Evolutionary conservation across 1,140 invertebrate species (phyloP).

Genomic region (Zaprionus camerounensis): DNA sequence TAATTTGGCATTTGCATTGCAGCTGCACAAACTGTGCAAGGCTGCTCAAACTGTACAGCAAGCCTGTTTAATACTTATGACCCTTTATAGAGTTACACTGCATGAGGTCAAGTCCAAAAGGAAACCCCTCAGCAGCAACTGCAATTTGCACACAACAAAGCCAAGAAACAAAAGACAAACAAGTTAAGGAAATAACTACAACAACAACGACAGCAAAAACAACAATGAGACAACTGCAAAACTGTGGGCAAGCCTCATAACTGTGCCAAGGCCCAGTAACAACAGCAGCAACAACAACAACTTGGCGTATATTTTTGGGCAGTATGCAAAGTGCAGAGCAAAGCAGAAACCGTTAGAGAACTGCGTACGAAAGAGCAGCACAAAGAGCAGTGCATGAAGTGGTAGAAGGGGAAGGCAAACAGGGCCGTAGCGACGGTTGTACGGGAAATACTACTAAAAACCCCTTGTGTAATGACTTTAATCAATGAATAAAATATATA

Average conservation of each 20-base stretch:
- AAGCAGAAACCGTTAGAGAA: constrained; percentile 44
- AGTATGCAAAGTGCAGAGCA: constrained; percentile 49
- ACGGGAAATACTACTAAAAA: too few relatives aligned
- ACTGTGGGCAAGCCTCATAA: constrained; percentile 68
- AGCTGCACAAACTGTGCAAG: background rate
- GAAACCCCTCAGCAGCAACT: constrained; percentile 13
- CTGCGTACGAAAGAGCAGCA: constrained; percentile 35
- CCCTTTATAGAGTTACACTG: background rate
- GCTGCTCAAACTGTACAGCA: background rate
- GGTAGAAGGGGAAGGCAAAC: background rate
- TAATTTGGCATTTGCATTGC: background rate
- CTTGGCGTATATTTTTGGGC: constrained; percentile 33
- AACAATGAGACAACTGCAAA: constrained; percentile 29
- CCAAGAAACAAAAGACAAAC: constrained; percentile 39
- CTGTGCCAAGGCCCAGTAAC: constrained; percentile 68
- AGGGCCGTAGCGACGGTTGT: background rate
- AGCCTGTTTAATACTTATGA: too few relatives aligned
- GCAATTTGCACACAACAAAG: constrained; percentile 27
- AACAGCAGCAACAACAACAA: constrained; percentile 19
- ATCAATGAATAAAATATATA: too few relatives aligned
- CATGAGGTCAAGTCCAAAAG: constrained; percentile 28
- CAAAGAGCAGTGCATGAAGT: constrained; percentile 30
- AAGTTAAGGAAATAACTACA: constrained; percentile 33
- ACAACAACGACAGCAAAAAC: constrained; percentile 15
- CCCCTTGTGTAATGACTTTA: too few relatives aligned